Conservation (phyloP, 2,797 vertebrate species). For the Enoplosus armatus region DNA sequence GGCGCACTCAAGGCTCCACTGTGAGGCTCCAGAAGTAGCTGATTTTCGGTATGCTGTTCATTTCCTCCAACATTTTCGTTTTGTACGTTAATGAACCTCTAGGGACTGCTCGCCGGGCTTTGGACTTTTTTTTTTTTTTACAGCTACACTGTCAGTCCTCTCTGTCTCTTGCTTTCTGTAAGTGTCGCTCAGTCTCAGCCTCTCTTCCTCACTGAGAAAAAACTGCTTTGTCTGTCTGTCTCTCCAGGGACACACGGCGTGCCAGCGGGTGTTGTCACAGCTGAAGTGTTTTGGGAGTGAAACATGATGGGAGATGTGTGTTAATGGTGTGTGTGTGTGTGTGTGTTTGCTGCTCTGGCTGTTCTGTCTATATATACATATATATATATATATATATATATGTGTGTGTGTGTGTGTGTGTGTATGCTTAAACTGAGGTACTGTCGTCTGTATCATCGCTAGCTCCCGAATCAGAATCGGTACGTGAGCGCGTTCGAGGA, state of each 20-base stretch:
- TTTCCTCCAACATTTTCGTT: neutral
- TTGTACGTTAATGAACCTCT: neutral
- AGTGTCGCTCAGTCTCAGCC: neutral
- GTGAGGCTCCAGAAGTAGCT: neutral
- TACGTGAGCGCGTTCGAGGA: no score
- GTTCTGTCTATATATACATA: neutral
- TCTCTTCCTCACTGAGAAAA: constrained; percentile 2
- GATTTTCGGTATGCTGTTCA: neutral
- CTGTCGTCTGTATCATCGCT: neutral
- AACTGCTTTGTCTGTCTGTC: neutral
- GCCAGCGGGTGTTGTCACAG: constrained; percentile 40
- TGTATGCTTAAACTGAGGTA: neutral
- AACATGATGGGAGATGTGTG: constrained; percentile 22
- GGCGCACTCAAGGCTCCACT: neutral
- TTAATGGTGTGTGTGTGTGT: neutral
- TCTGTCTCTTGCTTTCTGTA: neutral
- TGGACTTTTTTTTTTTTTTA: no score
- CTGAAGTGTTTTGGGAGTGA: constrained; percentile 31
- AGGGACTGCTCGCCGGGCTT: neutral
- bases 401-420: neutral
- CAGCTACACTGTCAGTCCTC: neutral
- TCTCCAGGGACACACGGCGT: neutral
- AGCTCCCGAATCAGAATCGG: no score
- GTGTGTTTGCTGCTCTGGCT: neutral
- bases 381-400: no score